Percentiles rank a stretch among this genome's conserved stretches.
phyloP scores from a whole-genome alignment of 2,797 vertebrate genomes.

The Anabas testudineus region DNA sequence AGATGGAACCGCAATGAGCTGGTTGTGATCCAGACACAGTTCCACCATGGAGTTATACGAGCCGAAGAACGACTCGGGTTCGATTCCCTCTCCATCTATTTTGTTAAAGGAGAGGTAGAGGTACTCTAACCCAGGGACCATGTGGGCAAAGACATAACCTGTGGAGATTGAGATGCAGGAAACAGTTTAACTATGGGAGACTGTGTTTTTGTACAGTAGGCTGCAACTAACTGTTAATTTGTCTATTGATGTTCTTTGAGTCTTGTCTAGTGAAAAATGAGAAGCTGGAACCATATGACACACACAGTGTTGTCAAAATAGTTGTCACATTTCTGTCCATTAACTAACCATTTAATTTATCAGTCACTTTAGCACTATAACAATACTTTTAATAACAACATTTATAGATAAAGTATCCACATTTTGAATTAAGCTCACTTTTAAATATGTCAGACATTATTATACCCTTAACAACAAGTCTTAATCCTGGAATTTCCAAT shows the following conservation, averaged over 20 bases:
- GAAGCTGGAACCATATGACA: neutral
- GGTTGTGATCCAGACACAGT: constrained; percentile 95
- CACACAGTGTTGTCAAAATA: no score
- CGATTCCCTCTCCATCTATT: constrained; percentile 88
- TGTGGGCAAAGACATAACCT: constrained; percentile 96
- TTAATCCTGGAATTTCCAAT: no score
- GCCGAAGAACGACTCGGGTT: constrained; percentile 93
- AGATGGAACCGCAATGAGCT: constrained; percentile 87
- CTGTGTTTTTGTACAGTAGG: neutral
- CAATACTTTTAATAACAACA: no score
- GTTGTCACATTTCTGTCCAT: no score
- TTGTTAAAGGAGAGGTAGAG: constrained; percentile 97
- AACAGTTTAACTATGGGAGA: neutral
- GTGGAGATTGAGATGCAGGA: neutral
- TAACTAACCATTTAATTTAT: no score
- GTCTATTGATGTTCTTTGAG: no score
- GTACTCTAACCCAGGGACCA: constrained; percentile 95
- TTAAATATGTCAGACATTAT: no score
- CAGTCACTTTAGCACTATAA: no score
- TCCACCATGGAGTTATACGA: constrained; percentile 91
- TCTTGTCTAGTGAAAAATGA: no score
- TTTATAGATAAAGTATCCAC: no score
- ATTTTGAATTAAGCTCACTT: no score
- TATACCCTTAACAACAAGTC: no score
- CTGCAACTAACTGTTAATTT: neutral